Evolutionary conservation across 1,140 invertebrate species (phyloP), one percentile per base, ranked within the genome.

Genomic region (Muscidifurax raptorellus): DNA sequence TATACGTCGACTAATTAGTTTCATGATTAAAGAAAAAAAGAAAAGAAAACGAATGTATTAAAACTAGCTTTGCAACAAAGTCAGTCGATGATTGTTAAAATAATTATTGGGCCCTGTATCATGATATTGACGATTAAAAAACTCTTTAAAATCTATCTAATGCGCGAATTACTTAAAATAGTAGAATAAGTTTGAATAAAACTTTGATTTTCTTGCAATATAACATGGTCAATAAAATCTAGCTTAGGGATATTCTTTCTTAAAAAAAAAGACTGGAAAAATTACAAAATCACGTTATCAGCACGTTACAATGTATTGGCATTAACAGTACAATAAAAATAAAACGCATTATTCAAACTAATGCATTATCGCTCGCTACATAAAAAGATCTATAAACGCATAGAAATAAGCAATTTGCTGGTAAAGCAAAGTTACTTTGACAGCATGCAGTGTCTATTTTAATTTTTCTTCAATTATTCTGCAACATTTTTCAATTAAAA

Each of bases 61-160:
- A 66, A 80, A 75, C 32, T 67, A 75, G 32, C 25, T 85, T 80
- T 66, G 32, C 27, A 84, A 78, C 67, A 66, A 81, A 78, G 79
- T 82, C 79, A 85, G 79, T 82, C 84, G 36, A 81, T 71, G 44
- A 77, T 85, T 85, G 30, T 82, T 82, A 78, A 85, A 85, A 85
- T 76, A 76, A 85, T 82, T 71, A 71, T 77, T 85, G 36, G 80
- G 66, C 74, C 69, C 66, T 85, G 72, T 85, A 78, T 74, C 10
- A 22, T 85, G 64, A 5, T 76, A 80, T 47, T 64, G 32, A 66
- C 44, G n/a, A 64, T 59, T 71, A 80, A 84, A 84, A 84, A 71
- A 83, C 47, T 9, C 64, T 74, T 80, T 71, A 71, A 81, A 67
- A n/a, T 75, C 72, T 84, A 80, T 30, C 32, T 77, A 76, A 76